Evolutionary conservation across 1,140 invertebrate genomes (phyloP).

Genomic region (Tribolium castaneum): DNA sequence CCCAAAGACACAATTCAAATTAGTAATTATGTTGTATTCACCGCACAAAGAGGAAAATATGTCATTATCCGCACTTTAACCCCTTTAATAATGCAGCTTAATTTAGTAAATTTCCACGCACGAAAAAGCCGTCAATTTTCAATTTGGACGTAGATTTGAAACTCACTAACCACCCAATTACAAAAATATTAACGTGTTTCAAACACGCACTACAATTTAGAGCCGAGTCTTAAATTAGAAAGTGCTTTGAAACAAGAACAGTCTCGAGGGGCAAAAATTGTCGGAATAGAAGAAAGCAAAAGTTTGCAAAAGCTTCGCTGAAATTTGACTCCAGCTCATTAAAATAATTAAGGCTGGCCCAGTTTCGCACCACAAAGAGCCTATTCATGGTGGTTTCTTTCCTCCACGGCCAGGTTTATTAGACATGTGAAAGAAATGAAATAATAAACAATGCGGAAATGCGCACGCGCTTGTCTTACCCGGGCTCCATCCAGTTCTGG

Average conservation of each 20-base stretch:
- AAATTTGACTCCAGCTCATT: conserved; percentile 2
- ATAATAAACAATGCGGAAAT: conserved; percentile 56
- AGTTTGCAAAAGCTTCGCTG: background rate
- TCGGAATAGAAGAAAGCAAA: background rate
- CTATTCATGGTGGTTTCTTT: conserved; percentile 7
- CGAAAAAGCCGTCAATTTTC: background rate
- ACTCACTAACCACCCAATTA: background rate
- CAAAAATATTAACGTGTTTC: background rate
- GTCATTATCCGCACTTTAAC: background rate
- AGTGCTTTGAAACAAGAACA: background rate
- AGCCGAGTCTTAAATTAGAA: background rate
- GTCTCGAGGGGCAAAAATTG: background rate
- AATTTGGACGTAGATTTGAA: background rate
- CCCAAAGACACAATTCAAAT: background rate
- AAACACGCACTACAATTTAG: background rate
- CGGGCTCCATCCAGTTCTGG: conserved; percentile 51
- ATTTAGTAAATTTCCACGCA: background rate
- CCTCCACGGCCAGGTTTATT: conserved; percentile 35
- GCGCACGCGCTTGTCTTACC: conserved; percentile 50
- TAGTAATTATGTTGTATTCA: background rate
- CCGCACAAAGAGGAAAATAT: background rate
- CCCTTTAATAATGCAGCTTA: background rate
- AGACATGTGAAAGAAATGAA: conserved; percentile 51
- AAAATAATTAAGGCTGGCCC: conserved; percentile 26
- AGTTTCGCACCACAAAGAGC: conserved; percentile 14